phyloP scores from a whole-genome alignment of 2,113 vertebrate species.

The Sturnus vulgaris region DNA sequence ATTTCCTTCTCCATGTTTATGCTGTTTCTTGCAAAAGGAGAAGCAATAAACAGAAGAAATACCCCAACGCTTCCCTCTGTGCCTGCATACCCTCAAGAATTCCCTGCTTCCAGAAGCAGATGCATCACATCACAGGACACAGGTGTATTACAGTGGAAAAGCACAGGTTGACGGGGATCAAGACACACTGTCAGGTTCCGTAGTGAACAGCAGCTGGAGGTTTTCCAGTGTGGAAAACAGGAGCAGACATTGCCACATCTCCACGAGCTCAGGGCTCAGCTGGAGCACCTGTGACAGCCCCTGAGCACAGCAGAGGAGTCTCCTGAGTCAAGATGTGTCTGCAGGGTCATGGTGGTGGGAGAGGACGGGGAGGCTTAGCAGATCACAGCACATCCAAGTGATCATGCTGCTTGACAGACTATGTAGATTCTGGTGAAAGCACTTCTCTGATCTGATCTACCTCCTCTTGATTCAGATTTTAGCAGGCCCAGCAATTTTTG shows the following conservation, averaged over 20 bases:
- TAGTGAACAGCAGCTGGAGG: neutral
- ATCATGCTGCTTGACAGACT: neutral
- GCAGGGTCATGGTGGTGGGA: neutral
- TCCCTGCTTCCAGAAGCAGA: neutral
- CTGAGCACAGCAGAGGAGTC: neutral
- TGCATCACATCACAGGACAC: neutral
- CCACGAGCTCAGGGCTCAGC: neutral
- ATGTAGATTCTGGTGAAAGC: neutral
- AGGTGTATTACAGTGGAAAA: neutral
- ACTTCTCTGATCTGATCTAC: neutral
- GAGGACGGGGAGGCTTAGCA: neutral
- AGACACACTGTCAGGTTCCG: neutral
- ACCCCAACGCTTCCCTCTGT: neutral
- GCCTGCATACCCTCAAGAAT: neutral
- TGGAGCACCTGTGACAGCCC: neutral
- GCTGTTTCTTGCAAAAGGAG: neutral
- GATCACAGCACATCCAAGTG: accelerated
- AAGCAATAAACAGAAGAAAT: neutral
- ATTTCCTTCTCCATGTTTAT: neutral
- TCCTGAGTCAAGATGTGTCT: neutral
- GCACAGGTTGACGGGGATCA: neutral
- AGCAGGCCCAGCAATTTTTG: neutral
- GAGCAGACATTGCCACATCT: neutral
- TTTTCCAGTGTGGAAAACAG: neutral
- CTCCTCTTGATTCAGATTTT: neutral